Evolutionary conservation across 2,797 vertebrate genomes (phyloP).

Genomic region (Pantherophis alleghaniensis): DNA sequence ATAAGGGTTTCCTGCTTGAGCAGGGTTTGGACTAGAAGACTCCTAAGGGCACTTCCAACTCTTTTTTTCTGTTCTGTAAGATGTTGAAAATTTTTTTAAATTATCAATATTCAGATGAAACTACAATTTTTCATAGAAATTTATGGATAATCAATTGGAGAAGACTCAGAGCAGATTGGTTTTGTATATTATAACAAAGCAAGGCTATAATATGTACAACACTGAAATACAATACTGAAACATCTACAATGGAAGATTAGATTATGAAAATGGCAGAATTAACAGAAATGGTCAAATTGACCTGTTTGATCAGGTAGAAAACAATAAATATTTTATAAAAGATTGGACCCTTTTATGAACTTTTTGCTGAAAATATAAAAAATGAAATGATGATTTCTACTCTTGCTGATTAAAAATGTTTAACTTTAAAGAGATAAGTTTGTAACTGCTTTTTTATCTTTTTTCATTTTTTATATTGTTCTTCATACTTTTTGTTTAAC

Average conservation of each 20-base stretch:
- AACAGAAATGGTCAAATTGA: not conserved
- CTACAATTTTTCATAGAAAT: not conserved
- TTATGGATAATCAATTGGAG: not conserved
- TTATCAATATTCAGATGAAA: not conserved
- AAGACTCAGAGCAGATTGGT: not conserved
- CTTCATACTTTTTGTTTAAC: not conserved
- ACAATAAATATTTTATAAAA: not conserved
- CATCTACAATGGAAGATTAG: not conserved
- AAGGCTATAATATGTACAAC: not conserved
- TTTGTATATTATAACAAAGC: not conserved
- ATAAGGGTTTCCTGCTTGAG: not conserved
- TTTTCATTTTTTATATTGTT: not conserved
- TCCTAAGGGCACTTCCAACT: not conserved
- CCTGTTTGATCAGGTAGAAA: not conserved
- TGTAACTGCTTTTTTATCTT: not conserved
- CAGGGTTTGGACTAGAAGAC: not conserved
- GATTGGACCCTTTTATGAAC: not conserved
- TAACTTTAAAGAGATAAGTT: not conserved
- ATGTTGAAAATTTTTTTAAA: not conserved
- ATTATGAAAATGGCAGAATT: not conserved
- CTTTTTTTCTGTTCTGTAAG: not conserved
- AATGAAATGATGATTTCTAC: not conserved
- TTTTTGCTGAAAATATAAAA: not conserved
- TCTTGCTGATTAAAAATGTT: not conserved
- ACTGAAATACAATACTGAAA: not conserved